Conservation (phyloP, 1,140 invertebrate species). For the Orius insidiosus region DNA sequence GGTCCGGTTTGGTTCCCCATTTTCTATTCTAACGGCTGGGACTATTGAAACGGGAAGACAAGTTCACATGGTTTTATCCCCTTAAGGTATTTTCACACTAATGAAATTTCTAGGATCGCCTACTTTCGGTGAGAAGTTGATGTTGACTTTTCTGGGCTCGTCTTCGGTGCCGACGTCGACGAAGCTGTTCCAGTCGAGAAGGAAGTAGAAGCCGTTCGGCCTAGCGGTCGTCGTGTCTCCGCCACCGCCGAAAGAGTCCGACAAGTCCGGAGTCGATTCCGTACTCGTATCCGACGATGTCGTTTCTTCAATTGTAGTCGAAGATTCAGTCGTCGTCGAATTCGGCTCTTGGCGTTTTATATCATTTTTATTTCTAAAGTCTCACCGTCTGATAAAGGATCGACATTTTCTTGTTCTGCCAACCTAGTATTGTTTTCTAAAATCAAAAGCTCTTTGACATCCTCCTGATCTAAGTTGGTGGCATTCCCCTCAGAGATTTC, state of each 20-base stretch:
- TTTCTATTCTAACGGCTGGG: no score
- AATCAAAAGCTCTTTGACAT: constrained; percentile 24
- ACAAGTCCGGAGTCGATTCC: constrained; percentile 37
- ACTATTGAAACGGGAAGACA: no score
- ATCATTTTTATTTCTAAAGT: no score
- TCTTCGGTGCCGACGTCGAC: constrained; percentile 53
- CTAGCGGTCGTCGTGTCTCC: constrained; percentile 30
- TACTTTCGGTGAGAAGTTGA: constrained; percentile 58
- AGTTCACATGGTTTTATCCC: no score
- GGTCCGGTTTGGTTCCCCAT: no score
- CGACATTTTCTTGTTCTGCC: constrained; percentile 13
- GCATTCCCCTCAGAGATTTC: constrained; percentile 26
- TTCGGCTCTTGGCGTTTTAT: no score
- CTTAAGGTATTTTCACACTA: constrained; percentile 35
- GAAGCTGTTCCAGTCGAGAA: constrained; percentile 70
- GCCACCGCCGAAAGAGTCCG: constrained; percentile 54
- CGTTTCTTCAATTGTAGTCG: constrained; percentile 7
- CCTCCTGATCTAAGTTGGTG: constrained; percentile 21
- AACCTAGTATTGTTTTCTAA: constrained; percentile 22
- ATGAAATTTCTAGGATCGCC: constrained; percentile 59
- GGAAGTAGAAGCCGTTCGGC: constrained; percentile 61
- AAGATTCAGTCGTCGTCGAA: background rate
- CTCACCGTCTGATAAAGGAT: background rate
- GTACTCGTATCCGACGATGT: constrained; percentile 21
- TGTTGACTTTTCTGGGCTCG: constrained; percentile 46